A percentile compares a stretch with the other conserved stretches of the same genome.
phyloP scores from a whole-genome alignment of 1,140 invertebrate species.

The Chlorops oryzae region DNA sequence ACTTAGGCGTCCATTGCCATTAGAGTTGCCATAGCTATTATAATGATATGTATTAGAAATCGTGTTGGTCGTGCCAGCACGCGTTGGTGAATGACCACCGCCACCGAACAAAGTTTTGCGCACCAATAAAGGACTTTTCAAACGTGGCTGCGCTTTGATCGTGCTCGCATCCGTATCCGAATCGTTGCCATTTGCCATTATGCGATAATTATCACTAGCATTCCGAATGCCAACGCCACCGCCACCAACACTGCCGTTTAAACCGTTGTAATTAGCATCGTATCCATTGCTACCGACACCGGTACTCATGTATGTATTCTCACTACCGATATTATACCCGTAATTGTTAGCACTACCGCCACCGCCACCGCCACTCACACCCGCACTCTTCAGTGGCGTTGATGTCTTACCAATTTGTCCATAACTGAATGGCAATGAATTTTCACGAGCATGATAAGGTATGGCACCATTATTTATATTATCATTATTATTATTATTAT shows the following conservation, averaged over 20 bases:
- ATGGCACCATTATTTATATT: constrained; percentile 47
- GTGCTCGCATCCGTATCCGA: constrained; percentile 22
- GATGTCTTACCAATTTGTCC: constrained; percentile 48
- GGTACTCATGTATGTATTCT: background rate
- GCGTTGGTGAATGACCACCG: constrained; percentile 17
- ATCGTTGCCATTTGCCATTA: background rate
- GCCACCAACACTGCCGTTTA: background rate
- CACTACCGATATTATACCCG: background rate
- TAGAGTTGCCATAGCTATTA: constrained; percentile 20
- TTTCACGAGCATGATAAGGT: constrained; percentile 72
- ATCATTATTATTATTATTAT: constrained; percentile 3
- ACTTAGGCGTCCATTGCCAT: too few species aligned
- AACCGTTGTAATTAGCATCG: background rate
- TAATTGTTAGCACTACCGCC: background rate
- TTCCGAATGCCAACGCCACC: constrained; percentile 9
- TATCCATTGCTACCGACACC: background rate
- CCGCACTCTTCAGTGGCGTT: constrained; percentile 29
- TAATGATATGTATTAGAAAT: constrained; percentile 45
- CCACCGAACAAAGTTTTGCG: constrained; percentile 39
- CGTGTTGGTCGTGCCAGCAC: constrained; percentile 24
- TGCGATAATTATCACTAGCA: constrained; percentile 4
- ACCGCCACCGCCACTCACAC: too few species aligned
- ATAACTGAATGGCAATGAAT: constrained; percentile 74
- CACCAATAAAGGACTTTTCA: constrained; percentile 46
- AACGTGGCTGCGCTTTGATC: constrained; percentile 43